Evolutionary conservation across 2,113 vertebrate species (phyloP), one percentile per base, ranked within the genome.

Genomic region (Forbesichthys agassizii): DNA sequence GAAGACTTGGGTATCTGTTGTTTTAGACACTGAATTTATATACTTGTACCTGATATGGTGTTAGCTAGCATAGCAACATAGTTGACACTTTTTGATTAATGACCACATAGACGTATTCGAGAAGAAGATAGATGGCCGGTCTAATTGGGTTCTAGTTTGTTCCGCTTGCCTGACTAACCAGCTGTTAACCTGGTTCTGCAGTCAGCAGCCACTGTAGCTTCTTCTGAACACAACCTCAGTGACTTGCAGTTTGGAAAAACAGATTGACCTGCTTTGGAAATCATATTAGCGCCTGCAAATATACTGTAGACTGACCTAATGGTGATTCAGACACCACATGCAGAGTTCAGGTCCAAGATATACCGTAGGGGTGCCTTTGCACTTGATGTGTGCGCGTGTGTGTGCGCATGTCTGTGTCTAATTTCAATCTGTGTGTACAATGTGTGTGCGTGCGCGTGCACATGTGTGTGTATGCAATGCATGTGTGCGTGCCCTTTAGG

Each of bases 271-370:
- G 27, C 33, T 11, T 13, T 18, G 46, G 18, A 68, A 18, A 58
- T 12, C 56, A 2, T 48, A 33, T 65, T 49, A 52, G 53, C 46
- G 52, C 33, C n/a, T 27, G 12, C 3, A 27, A 51, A 11, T 6
- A 54, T 55, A 27, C 27, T 27, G 27, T 27, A 51, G 13, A 12
- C 59, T 12, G 5, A n/a, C 20, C 3, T 56, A 4, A 20, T 64
- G 10, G 33, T 64, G 33, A 77, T 54, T 12, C 55, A 51, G 47
- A 58, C 58, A 68, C 14, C 58, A 65, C 71, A 46, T 66, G 52
- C 42, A 36, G 20, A 73, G 63, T 56, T 56, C 18, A 60, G 70
- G 75, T 42, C 27, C 7, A 42, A 61, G 8, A 61, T n/a, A 16
- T 9, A 48, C 27, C 2, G 27, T 27, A 16, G 6, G 33, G 47